phyloP scores from a whole-genome alignment of 2,888 invertebrate genomes.

The Sphaerophoria rueppellii region DNA sequence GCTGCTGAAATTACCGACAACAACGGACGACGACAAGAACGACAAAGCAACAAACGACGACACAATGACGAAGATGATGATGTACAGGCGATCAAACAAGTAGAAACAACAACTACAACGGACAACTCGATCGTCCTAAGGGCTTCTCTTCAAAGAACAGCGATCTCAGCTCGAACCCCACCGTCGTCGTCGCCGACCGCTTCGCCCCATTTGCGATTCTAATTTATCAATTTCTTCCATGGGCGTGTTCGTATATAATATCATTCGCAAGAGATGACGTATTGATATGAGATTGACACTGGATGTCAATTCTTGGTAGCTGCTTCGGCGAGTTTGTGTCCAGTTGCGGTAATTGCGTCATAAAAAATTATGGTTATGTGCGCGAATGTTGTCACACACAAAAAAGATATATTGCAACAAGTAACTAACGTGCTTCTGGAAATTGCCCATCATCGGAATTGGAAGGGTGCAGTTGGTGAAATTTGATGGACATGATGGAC shows the following conservation, averaged over 20 bases:
- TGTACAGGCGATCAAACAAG: conserved; percentile 48
- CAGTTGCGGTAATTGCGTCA: conserved; percentile 63
- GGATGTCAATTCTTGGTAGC: conserved; percentile 52
- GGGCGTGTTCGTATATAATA: conserved; percentile 66
- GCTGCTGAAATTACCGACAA: conserved; percentile 65
- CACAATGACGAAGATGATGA: conserved; percentile 54
- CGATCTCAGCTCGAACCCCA: background rate
- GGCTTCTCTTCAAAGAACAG: conserved; percentile 22
- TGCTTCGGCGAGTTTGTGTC: conserved; percentile 22
- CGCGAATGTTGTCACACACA: conserved; percentile 69
- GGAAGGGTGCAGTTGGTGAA: background rate
- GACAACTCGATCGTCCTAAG: background rate
- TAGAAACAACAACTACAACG: conserved; percentile 16
- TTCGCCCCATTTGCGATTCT: conserved; percentile 26
- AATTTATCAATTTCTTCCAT: conserved; percentile 71
- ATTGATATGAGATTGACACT: conserved; percentile 71
- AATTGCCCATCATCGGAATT: background rate
- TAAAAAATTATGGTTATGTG: conserved; percentile 70
- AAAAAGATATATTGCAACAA: conserved; percentile 49
- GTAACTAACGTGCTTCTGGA: conserved; percentile 10
- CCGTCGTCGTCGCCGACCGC: background rate
- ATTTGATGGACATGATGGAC: conserved; percentile 41
- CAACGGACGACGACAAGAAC: conserved; percentile 49
- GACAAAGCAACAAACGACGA: conserved; percentile 37
- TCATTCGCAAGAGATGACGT: conserved; percentile 69